Base-by-base conservation (phyloP, 1,140 invertebrate genomes). In the Pogonus chalceus region DNA sequence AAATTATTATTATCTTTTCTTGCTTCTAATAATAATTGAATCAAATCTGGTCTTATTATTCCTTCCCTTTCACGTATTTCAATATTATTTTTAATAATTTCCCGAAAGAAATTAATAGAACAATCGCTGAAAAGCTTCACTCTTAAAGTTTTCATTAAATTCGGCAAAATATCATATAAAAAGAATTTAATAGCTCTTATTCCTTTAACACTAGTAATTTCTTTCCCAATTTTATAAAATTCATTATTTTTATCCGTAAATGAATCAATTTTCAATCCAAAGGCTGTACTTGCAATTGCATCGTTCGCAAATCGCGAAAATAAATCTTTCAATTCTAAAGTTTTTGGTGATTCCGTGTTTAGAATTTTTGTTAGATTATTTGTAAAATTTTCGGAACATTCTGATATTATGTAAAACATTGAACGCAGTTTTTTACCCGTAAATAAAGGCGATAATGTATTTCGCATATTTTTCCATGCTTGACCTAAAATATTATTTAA, bases 361-460 rank as follows among this genome's bases (percentile, higher is more conserved):
- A 21, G 3, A 18, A 23, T 23, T 21, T 53, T 10, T 43, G 23
- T 46, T 22, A 49, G 49, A 26, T 57, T 12, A 3, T 63, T 57
- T 0, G 57, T 55, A 10, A 65, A 62, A 4, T 62, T 53, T 10
- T 51, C 21, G 1, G 62, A 63, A 43, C 64, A 68, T 10, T 72
- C 67, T 10, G 62, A 62, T 63, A 78, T 73, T 9, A 77, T 53
- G 1, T 59, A 57, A 31, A 71, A 73, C 73, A 77, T 77, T 48
- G 48, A 54, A 20, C 70, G 68, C 74, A 80, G 76, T 59, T 79
- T 79, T 21, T 72, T 72, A 2, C 72, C 66, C 0, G 79, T 81
- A 56, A 80, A 81, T 0, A 74, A 71, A 2, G 78, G 78, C 22
- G 72, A 76, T 2, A 81, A 53, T 0, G 74, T 75, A 0, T 70